Percentiles rank a stretch among this genome's conserved stretches.
Conservation (phyloP, 2,113 vertebrate species). For the Nanorana parkeri region DNA sequence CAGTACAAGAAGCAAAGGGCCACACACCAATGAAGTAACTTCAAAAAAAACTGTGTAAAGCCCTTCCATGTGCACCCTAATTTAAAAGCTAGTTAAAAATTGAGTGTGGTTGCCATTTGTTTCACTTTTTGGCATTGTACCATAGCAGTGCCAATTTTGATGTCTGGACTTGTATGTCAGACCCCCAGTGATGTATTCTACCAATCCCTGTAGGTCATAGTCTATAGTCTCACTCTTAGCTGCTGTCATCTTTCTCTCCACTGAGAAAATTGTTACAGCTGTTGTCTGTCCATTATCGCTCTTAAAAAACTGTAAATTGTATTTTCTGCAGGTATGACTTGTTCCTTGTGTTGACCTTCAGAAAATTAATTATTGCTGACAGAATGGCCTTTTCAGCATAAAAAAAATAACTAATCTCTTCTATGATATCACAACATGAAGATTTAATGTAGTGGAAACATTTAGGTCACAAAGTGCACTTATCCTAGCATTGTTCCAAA, state of each 20-base stretch:
- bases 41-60: no score
- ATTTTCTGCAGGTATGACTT: neutral
- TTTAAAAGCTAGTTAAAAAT: no score
- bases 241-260: neutral
- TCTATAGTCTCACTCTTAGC: neutral
- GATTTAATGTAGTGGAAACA: neutral
- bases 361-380: neutral
- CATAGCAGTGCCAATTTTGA: neutral
- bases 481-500: neutral
- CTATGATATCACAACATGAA: neutral
- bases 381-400: neutral
- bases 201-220: constrained; percentile 10
- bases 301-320: neutral
- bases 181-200: neutral
- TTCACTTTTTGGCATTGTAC: neutral
- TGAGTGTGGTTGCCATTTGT: no score
- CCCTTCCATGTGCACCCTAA: no score
- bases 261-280: neutral
- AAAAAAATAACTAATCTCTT: neutral
- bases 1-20: no score
- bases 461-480: neutral
- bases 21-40: no score
- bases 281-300: neutral
- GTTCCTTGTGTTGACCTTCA: constrained; percentile 27
- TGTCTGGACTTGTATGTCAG: neutral